Percentiles rank a stretch among this genome's conserved stretches.
Evolutionary conservation across 2,888 invertebrate species (phyloP).

Genomic region (Erpobdella octoculata): DNA sequence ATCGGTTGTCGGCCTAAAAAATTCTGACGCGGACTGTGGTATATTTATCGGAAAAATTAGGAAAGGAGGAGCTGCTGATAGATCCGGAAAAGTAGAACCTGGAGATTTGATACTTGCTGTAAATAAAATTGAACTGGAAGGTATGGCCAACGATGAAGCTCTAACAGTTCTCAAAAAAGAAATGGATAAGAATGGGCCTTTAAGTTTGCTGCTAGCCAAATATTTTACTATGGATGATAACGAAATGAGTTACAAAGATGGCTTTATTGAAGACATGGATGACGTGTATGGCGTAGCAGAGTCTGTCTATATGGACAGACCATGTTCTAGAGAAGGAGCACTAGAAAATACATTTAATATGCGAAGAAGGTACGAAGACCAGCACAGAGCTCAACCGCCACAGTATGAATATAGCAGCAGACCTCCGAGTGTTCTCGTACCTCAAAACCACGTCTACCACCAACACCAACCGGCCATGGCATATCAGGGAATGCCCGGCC

Average conservation of each 20-base stretch:
- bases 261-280: not conserved
- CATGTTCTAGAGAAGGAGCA: not conserved
- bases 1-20: slow-evolving; percentile 29
- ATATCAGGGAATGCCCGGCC: not conserved
- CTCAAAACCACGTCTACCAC: not conserved
- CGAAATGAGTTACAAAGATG: not conserved
- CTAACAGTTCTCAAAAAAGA: slow-evolving; percentile 21
- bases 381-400: not conserved
- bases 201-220: slow-evolving; percentile 25
- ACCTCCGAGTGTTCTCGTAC: not conserved
- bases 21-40: slow-evolving; percentile 29
- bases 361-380: slow-evolving; percentile 5
- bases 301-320: slow-evolving; percentile 12
- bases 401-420: not conserved
- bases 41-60: slow-evolving; percentile 29
- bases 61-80: slow-evolving; percentile 29
- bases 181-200: slow-evolving; percentile 25
- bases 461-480: not conserved
- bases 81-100: slow-evolving; percentile 25
- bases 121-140: slow-evolving; percentile 27
- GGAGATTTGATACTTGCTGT: slow-evolving; percentile 30
- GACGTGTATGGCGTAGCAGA: not conserved
- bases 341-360: not conserved
- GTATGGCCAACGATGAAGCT: slow-evolving; percentile 28
- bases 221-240: slow-evolving; percentile 28